Percentiles rank a stretch among this genome's conserved stretches.
These are phyloP conservation scores for Panthera tigris DNA, from an alignment of 2,113 vertebrate species.

Conservation along the genomic window DNA sequence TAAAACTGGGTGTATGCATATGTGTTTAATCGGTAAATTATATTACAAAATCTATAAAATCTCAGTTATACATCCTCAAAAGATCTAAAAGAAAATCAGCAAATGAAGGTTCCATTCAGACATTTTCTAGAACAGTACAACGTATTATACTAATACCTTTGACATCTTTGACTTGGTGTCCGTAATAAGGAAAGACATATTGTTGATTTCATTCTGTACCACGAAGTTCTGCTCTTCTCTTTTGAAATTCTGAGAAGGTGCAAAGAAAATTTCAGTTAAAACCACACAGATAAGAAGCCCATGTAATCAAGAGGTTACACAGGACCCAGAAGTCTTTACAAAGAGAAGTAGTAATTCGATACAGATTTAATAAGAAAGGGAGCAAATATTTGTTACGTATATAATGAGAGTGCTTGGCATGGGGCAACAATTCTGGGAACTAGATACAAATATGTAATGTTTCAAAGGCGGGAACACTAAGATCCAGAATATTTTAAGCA, in stretches of 20 bases:
- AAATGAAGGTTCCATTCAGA: not conserved
- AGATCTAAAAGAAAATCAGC: not conserved
- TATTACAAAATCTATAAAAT: not conserved
- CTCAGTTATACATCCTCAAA: not conserved
- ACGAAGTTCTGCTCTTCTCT: slow-evolving; percentile 98
- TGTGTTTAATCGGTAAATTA: not conserved
- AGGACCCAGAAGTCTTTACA: not conserved
- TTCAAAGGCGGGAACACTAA: not conserved
- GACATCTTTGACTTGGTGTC: slow-evolving; percentile 98
- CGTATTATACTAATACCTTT: slow-evolving; percentile 86
- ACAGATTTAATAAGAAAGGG: not conserved
- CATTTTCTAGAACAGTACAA: not conserved
- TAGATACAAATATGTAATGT: not conserved
- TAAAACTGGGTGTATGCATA: not conserved
- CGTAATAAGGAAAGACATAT: slow-evolving; percentile 98
- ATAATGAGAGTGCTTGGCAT: not conserved
- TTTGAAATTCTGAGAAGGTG: slow-evolving; percentile 94
- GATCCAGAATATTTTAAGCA: not conserved
- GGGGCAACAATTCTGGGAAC: not conserved
- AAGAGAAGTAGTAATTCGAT: not conserved
- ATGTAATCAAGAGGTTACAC: not conserved
- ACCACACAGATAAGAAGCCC: not conserved
- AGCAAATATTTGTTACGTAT: not conserved
- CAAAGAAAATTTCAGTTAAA: slow-evolving; percentile 50
- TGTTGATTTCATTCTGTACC: slow-evolving; percentile 99